Percentiles rank a stretch among this genome's conserved stretches.
phyloP scores from a whole-genome alignment of 1,140 invertebrate genomes.

The Trachelipus rathkii region DNA sequence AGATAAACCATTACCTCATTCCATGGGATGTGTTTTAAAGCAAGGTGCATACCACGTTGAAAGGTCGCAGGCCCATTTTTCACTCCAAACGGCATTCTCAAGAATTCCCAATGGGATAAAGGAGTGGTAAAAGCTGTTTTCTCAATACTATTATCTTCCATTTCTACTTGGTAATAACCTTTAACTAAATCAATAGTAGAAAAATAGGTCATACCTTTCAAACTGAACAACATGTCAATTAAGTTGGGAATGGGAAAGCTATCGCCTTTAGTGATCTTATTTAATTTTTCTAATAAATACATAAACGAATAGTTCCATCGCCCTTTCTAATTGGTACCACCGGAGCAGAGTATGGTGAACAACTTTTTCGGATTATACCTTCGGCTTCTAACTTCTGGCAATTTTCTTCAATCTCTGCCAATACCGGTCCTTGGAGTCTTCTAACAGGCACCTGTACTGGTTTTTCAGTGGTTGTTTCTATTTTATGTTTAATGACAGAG shows the following conservation, averaged over 20 bases:
- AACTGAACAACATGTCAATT: conserved; percentile 13
- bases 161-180: conserved; percentile 23
- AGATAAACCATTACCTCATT: neutral
- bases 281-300: too few relatives aligned
- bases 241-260: neutral
- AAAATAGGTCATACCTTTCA: neutral
- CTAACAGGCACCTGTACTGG: too few relatives aligned
- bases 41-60: neutral
- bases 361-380: too few relatives aligned
- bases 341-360: too few relatives aligned
- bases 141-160: conserved; percentile 19
- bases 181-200: conserved; percentile 23
- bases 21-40: neutral
- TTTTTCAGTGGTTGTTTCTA: too few relatives aligned
- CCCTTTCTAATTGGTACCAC: too few relatives aligned
- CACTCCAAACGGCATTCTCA: conserved; percentile 22
- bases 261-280: too few relatives aligned
- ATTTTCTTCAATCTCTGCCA: too few relatives aligned
- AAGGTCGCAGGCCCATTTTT: neutral
- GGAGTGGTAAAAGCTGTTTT: conserved; percentile 21
- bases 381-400: too few relatives aligned
- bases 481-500: too few relatives aligned
- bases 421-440: too few relatives aligned
- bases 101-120: conserved; percentile 19
- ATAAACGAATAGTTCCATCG: too few relatives aligned